These are phyloP conservation scores for Heterochromis multidens DNA, from an alignment of 2,113 vertebrate genomes.

Conservation along the genomic window DNA sequence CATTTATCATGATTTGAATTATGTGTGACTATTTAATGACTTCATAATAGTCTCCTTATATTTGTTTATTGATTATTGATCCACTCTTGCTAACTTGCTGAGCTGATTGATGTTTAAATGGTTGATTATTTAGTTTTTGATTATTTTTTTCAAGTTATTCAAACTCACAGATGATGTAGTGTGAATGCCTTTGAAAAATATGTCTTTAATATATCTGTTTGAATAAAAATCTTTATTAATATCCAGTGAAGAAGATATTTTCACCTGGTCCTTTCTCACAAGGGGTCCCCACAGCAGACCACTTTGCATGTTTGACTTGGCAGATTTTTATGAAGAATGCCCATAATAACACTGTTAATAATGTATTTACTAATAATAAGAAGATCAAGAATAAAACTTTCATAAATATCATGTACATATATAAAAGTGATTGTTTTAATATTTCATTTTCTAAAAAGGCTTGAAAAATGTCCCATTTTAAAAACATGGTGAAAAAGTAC, in stretches of 20 bases:
- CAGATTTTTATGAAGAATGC: background rate
- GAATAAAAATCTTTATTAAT: background rate
- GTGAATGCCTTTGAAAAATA: background rate
- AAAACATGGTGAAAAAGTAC: no score
- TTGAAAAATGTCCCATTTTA: no score
- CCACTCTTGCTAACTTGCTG: accelerated
- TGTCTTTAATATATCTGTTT: background rate
- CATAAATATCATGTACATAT: no score
- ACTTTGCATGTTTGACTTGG: background rate
- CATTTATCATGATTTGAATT: background rate
- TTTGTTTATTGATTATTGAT: accelerated
- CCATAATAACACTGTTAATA: no score
- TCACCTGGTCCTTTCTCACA: background rate
- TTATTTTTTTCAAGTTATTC: accelerated
- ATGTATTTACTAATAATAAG: no score
- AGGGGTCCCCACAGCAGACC: background rate
- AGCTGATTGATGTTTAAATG: background rate
- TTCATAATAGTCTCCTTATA: background rate
- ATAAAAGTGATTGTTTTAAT: no score
- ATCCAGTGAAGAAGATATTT: background rate
- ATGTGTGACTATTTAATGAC: no score
- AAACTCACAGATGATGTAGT: background rate
- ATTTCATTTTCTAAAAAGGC: no score
- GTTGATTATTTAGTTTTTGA: background rate
- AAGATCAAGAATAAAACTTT: no score